Conservation (phyloP, 64 coral and sea anemone genomes). For the Hydrozoanthus tunicans region DNA sequence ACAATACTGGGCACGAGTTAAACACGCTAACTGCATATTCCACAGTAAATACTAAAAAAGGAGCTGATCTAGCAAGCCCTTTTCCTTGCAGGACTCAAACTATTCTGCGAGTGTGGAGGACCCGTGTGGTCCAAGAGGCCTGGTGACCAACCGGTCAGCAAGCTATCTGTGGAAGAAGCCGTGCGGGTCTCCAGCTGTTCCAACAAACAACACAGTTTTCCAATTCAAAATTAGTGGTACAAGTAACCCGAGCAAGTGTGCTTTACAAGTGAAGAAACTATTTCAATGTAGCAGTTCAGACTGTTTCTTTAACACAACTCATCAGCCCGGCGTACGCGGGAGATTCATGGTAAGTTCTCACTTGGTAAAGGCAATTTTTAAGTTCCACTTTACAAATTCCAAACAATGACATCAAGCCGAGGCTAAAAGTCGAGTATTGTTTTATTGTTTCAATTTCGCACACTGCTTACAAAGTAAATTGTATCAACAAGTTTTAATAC, state of each 20-base stretch:
- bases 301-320: slow-evolving; percentile 21
- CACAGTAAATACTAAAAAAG: neutral
- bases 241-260: neutral
- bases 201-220: neutral
- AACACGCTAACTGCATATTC: too few relatives aligned
- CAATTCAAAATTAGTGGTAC: slow-evolving; percentile 15
- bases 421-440: too few relatives aligned
- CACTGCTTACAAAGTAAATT: too few relatives aligned
- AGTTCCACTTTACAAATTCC: too few relatives aligned
- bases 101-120: slow-evolving; percentile 22
- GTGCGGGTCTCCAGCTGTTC: neutral
- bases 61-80: neutral
- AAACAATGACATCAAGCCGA: too few relatives aligned
- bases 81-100: slow-evolving; percentile 10
- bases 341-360: slow-evolving; percentile 30
- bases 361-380: neutral
- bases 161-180: slow-evolving; percentile 39
- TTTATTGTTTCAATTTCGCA: too few relatives aligned
- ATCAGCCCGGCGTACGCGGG: neutral
- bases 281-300: slow-evolving; percentile 6
- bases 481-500: too few relatives aligned
- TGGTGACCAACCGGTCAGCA: slow-evolving; percentile 34
- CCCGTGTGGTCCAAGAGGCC: slow-evolving; percentile 31
- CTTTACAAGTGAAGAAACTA: slow-evolving; percentile 40
- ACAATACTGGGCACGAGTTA: too few relatives aligned